Base-by-base conservation (phyloP, 2,113 vertebrate species). In the Empidonax alnorum region DNA sequence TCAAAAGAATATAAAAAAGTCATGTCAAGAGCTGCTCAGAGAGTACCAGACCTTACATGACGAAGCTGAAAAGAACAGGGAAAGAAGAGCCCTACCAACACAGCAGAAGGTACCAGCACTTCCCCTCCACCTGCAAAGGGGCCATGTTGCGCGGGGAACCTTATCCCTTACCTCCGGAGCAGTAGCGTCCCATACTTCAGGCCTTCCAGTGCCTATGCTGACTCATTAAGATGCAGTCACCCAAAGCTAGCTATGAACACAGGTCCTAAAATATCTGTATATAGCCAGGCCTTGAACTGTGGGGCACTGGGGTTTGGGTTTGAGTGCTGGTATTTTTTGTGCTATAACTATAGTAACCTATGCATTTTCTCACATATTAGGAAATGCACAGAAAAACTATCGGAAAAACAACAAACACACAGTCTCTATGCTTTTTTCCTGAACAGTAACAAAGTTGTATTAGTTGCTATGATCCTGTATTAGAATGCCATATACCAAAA, bases 101-200 rank as follows among this genome's bases (percentile, higher is more conserved):
- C 39, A 13, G 42, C 77, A 5, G 68, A 47, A 27, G 27, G 39
- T 24, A 41, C 23, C 31, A 37, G 7, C 53, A 1, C 24, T 17
- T 56, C 50, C 76, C 56, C 10, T 3, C 1, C 76, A 72, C 67
- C 82, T 90, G 58, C 25, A 0, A 10, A 16, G 39, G 53, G 23
- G 20, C 58, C 30, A 0, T 16, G 18, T 5, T 7, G 25, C 0
- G 0, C 2, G 44, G 27, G 21, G 35, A 74, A 9, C 47, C 19
- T 11, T 2, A 2, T 9, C 50, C 49, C 35, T 10, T 5, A 1
- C 14, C 37, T 37, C n/a, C 7, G 2, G 27, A 46, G 61, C 59
- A 16, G 6, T 1, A 3, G 19, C 25, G 25, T 30, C 59, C 31
- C 14, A 0, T 47, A 39, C 59, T 24, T 14, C 81, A 37, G 87